Base-by-base conservation (phyloP, 2,888 invertebrate genomes). In the Sericinus montela region DNA sequence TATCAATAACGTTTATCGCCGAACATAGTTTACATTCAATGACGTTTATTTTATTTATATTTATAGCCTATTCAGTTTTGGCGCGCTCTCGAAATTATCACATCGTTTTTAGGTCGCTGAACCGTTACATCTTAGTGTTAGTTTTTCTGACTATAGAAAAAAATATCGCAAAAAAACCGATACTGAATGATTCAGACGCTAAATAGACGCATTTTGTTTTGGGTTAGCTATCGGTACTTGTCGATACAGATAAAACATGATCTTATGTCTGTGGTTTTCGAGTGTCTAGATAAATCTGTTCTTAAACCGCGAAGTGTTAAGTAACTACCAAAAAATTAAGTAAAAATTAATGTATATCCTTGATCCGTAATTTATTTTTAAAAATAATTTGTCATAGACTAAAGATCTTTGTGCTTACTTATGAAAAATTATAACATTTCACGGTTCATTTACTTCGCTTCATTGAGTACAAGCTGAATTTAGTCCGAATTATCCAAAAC, bases 11-110 rank as follows among this genome's bases (percentile, higher is more conserved):
- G 5, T 19, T 19, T 3, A 19, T 3, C 19, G 5, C 3, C 5
- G 5, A 19, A 19, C 19, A 19, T 5, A 5, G 19, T 19, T 19
- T 19, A 5, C 19, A 2, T 19, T 5, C 19, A 19, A 3, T 19
- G 19, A 19, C 5, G 5, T 19, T 19, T 19, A 19, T 19, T 19
- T 19, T 2, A 19, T 5, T 19, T 19, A 19, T 19, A 2, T 19
- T 19, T 36, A 41, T 23, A 37, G 34, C 45, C 28, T 29, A 45
- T 45, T 25, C 16, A 36, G 11, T 48, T 45, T 50, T 51, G 41
- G 42, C 45, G 37, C 45, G 41, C 40, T 45, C 35, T 44, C 40
- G 14, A 44, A 52, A 52, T 48, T 34, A 52, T 43, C 37, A 34
- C 45, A 37, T 25, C 30, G 45, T 6, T 42, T 35, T 39, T 40